Base-by-base conservation (phyloP, 2,888 invertebrate species). In the Cyclophora albipunctata region DNA sequence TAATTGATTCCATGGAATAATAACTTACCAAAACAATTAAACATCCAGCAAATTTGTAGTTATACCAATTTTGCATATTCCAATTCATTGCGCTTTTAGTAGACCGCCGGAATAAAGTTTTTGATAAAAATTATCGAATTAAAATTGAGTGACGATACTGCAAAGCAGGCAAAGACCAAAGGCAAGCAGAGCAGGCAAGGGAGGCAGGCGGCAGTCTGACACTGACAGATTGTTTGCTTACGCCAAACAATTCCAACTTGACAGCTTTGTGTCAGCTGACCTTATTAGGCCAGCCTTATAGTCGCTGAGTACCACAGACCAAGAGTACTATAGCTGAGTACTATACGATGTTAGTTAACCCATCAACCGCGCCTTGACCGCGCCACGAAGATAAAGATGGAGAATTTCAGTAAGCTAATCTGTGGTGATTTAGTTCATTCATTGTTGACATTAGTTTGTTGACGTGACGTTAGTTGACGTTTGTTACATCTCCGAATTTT, bases 11-110 rank as follows among this genome's bases (percentile, higher is more conserved):
- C 7, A 35, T 3, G 43, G 7, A 43, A 6, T 45, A 20, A 45
- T n/a, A 50, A 64, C 84, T 79, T 72, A 86, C 86, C 82, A 86
- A 72, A 59, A 86, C 68, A 55, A 83, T 54, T 58, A 76, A 53
- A 55, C 73, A 71, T 62, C 67, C 71, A 58, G 75, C 46, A 46
- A 73, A 71, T 75, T 75, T 84, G 48, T 68, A 75, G 68, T 63
- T 76, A 55, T 69, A 68, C 58, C 78, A 60, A 67, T 68, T 70
- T 54, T 59, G 54, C 60, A 57, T 56, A 71, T 62, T 69, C 63
- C 67, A 67, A 71, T 64, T 67, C 81, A 81, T 81, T 58, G 54
- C 73, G 49, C 51, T 57, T 43, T 54, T 45, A 59, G 55, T 52
- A 46, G 34, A 42, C 37, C 35, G 52, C 44, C 60, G 51, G 60